Base-by-base conservation (phyloP, 2,888 invertebrate genomes). In the Boloria euphrosyne region DNA sequence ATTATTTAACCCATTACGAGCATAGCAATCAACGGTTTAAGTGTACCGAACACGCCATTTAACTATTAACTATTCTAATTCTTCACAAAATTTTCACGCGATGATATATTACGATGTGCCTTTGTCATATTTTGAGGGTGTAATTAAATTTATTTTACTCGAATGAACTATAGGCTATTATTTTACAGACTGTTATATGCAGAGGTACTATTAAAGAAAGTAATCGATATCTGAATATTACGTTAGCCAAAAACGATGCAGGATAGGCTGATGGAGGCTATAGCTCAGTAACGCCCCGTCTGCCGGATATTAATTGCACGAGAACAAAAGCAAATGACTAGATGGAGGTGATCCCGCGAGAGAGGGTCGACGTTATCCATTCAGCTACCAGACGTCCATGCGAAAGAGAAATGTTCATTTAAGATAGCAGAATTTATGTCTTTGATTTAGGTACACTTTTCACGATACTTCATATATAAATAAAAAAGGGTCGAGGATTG, bases 311-410 rank as follows among this genome's bases (percentile, higher is more conserved):
- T 92, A 92, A 91, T 92, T 91, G 90, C 90, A 81, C 79, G 81
- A 83, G 92, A 90, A 92, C 91, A 91, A 92, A 91, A 90, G 91
- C 91, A 91, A 91, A 91, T 91, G 91, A 90, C 90, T 90, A 81
- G 84, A 85, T 87, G 81, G 88, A 90, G 91, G 91, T 91, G 91
- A 91, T 91, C 88, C 89, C 82, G 82, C 80, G 80, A 84, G 88
- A 82, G 88, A 85, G 88, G 89, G 89, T 84, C 89, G 87, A 85
- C 87, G 89, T 89, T 90, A 90, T 90, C 90, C 90, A 90, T 91
- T 90, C 89, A 90, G 79, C 82, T 84, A 81, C 82, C 86, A 89
- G 90, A 90, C 90, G 88, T 88, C 87, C 87, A 84, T 85, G 81
- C 75, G 73, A 78, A 89, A 90, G 91, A 90, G 91, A 90, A 90